Conservation (phyloP, 2,113 vertebrate species). For the Glaucomys volans region DNA sequence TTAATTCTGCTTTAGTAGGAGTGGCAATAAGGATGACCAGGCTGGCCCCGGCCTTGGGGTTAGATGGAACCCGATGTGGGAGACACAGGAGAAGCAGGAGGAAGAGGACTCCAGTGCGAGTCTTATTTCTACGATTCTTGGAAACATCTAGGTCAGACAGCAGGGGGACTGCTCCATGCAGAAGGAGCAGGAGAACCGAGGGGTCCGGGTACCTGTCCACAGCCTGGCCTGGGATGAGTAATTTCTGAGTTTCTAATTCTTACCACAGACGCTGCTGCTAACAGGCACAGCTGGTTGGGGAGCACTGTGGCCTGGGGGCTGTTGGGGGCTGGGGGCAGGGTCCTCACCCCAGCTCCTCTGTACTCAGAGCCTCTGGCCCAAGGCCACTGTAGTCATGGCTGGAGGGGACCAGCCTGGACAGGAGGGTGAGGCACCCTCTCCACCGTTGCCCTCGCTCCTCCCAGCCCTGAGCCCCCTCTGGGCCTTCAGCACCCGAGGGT, state of each 20-base stretch:
- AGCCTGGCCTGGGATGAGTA: neutral
- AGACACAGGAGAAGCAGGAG: neutral
- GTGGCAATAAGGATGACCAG: too few relatives aligned
- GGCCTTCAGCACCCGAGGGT: too few relatives aligned
- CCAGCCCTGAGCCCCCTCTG: neutral
- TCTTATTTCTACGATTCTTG: slow-evolving; percentile 12
- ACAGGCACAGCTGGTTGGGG: neutral
- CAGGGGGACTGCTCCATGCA: neutral
- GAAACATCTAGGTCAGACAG: neutral
- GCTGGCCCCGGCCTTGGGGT: too few relatives aligned
- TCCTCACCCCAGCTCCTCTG: neutral
- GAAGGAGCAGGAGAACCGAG: neutral
- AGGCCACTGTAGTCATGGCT: neutral
- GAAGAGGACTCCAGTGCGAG: neutral
- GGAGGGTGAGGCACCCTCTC: neutral
- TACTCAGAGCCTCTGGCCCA: neutral
- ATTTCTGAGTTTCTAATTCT: neutral
- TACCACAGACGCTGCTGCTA: neutral
- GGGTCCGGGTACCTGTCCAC: neutral
- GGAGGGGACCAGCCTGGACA: neutral
- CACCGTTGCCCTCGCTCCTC: neutral
- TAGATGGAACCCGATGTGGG: too few relatives aligned
- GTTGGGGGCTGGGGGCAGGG: neutral
- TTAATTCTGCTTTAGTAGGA: too few relatives aligned
- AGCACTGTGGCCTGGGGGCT: neutral